phyloP scores from a whole-genome alignment of 37 sponge, comb jelly and placozoan species.

The Ephydatia muelleri region DNA sequence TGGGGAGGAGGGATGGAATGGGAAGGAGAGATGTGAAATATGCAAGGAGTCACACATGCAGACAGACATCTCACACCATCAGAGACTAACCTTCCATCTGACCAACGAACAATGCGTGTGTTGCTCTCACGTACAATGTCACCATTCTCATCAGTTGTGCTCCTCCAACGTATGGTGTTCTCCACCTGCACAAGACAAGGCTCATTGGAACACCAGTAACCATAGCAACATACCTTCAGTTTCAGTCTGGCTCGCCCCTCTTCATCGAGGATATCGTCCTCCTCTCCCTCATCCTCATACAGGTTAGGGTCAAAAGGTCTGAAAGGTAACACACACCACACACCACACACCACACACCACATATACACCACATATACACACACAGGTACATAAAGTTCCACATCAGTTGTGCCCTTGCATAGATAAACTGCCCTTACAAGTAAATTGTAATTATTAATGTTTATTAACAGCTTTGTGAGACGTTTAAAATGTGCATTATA shows the following conservation, averaged over 20 bases:
- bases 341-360: no score
- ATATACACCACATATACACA: neutral
- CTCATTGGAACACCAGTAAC: neutral
- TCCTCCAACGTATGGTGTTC: slow-evolving; percentile 95
- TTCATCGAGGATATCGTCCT: slow-evolving; percentile 94
- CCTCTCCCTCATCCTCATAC: slow-evolving; percentile 95
- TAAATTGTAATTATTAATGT: no score
- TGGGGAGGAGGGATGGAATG: no score
- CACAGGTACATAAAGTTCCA: neutral
- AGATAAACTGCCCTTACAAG: no score
- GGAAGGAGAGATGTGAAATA: no score
- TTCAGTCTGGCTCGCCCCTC: slow-evolving; percentile 94
- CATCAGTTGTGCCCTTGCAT: no score
- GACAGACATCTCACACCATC: slow-evolving; percentile 4
- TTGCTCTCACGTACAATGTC: slow-evolving; percentile 88
- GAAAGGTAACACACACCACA: neutral
- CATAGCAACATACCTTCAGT: slow-evolving; percentile 64
- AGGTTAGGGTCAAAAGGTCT: slow-evolving; percentile 90
- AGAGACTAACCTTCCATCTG: slow-evolving; percentile 82
- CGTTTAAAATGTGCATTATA: no score
- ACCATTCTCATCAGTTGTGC: slow-evolving; percentile 70
- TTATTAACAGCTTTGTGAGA: no score
- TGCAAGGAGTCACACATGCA: neutral
- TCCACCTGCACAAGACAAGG: slow-evolving; percentile 67
- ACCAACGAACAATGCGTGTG: slow-evolving; percentile 89